Base-by-base conservation (phyloP, 1,140 invertebrate genomes). In the Drosophila pallidifrons region DNA sequence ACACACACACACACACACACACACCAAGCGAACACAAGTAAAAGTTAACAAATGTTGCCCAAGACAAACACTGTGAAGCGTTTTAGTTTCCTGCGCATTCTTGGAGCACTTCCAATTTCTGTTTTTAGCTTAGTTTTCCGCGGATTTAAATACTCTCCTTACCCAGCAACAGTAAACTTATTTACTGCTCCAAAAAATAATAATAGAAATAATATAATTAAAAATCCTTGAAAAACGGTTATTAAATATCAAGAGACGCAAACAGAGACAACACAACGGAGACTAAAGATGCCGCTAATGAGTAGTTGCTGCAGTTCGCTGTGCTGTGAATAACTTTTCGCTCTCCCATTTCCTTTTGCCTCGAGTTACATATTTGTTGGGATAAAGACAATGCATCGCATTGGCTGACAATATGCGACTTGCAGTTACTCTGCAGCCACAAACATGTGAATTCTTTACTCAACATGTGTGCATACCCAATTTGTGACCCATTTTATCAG, bases 11-110 rank as follows among this genome's bases (percentile, higher is more conserved):
- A 60, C 8, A 67, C 11, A 73, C 11, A 73, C 35, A 59, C 55
- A 66, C 35, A 58, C 49, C 8, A 7, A 10, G 0, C 2, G 1
- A 67, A 69, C 20, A 63, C 43, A 32, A 55, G 51, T 35, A 54
- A 7, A 35, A 68, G 63, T 79, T 54, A 38, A 49, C 64, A 82
- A 79, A 66, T 80, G 79, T 79, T 61, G 51, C 46, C 52, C 46
- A 82, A 85, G 75, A 61, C 80, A 88, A 88, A 89, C 81, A 20
- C 65, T 55, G 66, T 35, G 59, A 58, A 61, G 65, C 71, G 59
- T 59, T 71, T 71, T 47, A 57, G 79, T 78, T 70, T 35, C 51
- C 51, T 57, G 69, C 43, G 20, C 47, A 20, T 30, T 43, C 7
- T 74, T 61, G 57, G 65, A 54, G 28, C 41, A n/a, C 41, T 59